phyloP scores from a whole-genome alignment of 2,888 invertebrate species.

The Lypha dubia region DNA sequence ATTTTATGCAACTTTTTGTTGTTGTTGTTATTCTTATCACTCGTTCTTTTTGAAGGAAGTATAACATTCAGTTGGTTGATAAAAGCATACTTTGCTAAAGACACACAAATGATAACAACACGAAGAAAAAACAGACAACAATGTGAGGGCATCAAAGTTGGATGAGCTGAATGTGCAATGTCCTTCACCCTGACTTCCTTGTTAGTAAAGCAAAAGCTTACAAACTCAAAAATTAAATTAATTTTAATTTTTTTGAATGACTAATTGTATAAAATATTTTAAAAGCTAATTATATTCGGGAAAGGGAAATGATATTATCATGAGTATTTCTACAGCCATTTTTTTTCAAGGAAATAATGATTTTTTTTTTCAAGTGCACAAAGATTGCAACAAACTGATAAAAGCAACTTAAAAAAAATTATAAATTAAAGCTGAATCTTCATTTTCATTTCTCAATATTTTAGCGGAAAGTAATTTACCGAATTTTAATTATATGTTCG shows the following conservation, averaged over 20 bases:
- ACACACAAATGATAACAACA: not conserved
- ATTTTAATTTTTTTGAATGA: not conserved
- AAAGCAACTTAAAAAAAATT: not conserved
- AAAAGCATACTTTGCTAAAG: conserved; percentile 13
- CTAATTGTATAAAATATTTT: conserved; percentile 12
- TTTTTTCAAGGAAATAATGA: not conserved
- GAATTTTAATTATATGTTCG: no score
- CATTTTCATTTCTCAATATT: no score
- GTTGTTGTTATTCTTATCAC: conserved; percentile 23
- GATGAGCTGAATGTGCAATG: conserved; percentile 10
- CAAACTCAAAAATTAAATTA: not conserved
- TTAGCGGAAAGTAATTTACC: no score
- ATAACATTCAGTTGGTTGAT: conserved; percentile 18
- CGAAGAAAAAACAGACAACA: no score
- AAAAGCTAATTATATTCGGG: not conserved
- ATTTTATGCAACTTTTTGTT: not conserved
- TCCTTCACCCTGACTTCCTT: conserved; percentile 46
- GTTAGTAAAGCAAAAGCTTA: not conserved
- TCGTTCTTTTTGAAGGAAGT: conserved; percentile 37
- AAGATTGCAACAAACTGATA: not conserved
- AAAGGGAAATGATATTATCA: conserved; percentile 8
- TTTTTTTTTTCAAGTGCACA: not conserved
- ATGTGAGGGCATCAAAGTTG: conserved; percentile 4
- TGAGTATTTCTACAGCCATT: not conserved
- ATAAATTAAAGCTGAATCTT: not conserved